These are phyloP conservation scores for Arbacia lixula DNA, from an alignment of 53 echinoderm and acorn worm genomes.

Conservation along the genomic window DNA sequence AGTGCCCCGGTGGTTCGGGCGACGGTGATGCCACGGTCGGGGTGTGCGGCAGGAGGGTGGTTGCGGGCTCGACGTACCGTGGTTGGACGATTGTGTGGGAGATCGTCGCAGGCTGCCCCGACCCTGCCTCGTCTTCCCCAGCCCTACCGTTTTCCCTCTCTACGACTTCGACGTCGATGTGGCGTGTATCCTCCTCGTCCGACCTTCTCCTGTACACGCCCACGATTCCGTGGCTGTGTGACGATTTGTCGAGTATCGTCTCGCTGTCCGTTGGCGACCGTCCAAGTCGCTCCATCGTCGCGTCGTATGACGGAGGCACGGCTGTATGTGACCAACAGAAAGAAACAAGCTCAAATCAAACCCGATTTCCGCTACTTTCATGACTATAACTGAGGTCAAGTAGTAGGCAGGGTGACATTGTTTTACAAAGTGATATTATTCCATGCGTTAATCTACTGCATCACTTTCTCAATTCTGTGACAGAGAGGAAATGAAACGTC, in stretches of 20 bases:
- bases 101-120: conserved; percentile 34
- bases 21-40: background rate
- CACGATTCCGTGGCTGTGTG: conserved; percentile 3
- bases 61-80: background rate
- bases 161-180: background rate
- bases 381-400: no score
- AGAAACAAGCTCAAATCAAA: background rate
- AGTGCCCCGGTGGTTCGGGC: background rate
- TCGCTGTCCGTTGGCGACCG: background rate
- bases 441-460: no score
- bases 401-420: no score
- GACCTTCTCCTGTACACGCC: conserved; percentile 29
- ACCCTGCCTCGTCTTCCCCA: conserved; percentile 1
- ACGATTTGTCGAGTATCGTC: background rate
- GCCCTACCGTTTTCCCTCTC: background rate
- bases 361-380: background rate
- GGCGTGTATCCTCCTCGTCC: background rate
- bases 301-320: conserved; percentile 40
- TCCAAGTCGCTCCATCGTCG: conserved; percentile 42
- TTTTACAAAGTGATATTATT: no score
- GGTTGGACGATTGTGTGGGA: conserved; percentile 44
- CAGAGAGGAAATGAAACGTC: no score
- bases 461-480: no score
- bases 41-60: conserved; percentile 9
- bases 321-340: background rate